Evolutionary conservation across 2,797 vertebrate genomes (phyloP).

Genomic region (Orientallactaga sibirica): DNA sequence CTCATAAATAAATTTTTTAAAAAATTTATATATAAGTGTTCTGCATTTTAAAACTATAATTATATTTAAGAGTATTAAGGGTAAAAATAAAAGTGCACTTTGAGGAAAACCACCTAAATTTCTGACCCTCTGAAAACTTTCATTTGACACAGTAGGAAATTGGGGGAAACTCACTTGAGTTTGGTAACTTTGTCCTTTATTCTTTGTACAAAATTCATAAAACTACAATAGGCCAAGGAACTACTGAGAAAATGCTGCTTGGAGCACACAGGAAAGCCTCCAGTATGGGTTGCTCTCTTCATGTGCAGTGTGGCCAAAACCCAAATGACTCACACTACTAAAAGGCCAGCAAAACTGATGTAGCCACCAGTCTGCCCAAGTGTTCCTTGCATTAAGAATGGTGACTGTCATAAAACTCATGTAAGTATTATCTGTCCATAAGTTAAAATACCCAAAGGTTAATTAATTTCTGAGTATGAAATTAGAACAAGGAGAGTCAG

Average conservation of each 20-base stretch:
- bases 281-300: neutral
- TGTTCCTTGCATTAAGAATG: neutral
- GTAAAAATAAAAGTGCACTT: conserved; percentile 49
- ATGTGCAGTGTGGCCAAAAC: neutral
- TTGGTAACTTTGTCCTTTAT: conserved; percentile 1
- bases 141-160: conserved; percentile 11
- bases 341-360: conserved; percentile 1
- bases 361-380: neutral
- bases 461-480: neutral
- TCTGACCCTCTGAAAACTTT: neutral
- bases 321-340: neutral
- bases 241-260: neutral
- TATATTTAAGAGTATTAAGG: conserved; percentile 4
- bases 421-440: neutral
- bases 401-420: neutral
- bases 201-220: conserved; percentile 22
- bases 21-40: neutral
- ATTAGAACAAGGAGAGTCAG: conserved; percentile 3
- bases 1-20: too few relatives aligned
- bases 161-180: neutral
- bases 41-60: conserved; percentile 36
- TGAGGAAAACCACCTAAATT: conserved; percentile 25
- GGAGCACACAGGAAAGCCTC: neutral
- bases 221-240: neutral
- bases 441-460: neutral